Evolutionary conservation across 2,113 vertebrate genomes (phyloP).

Genomic region (Entomyzon cyanotis): DNA sequence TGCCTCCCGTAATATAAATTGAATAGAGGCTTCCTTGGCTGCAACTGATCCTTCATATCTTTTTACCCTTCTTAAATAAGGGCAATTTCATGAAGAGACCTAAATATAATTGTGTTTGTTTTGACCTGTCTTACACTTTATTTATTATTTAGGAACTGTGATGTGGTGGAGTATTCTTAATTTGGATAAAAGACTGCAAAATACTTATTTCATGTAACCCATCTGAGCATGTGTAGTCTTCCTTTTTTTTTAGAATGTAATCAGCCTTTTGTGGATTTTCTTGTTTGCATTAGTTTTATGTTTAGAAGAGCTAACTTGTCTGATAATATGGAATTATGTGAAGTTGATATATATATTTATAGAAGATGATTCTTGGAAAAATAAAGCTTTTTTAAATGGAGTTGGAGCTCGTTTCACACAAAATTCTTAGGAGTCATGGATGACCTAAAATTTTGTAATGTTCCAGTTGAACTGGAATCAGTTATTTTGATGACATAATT

Average conservation of each 20-base stretch:
- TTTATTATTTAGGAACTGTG: background rate
- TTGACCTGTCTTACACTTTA: background rate
- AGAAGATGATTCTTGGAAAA: background rate
- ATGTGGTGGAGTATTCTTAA: background rate
- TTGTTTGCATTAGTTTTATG: background rate
- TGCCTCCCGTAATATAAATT: background rate
- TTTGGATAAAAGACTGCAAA: background rate
- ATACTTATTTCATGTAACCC: background rate
- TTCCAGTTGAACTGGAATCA: slow-evolving; percentile 9
- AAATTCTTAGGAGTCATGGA: background rate
- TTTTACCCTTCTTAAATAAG: background rate
- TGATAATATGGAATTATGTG: background rate
- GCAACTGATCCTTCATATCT: background rate
- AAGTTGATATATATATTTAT: background rate
- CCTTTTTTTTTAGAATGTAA: background rate
- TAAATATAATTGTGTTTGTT: background rate
- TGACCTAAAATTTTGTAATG: background rate
- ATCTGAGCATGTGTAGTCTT: background rate
- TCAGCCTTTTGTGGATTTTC: background rate
- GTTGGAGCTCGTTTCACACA: background rate
- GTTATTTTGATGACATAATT: slow-evolving; percentile 28
- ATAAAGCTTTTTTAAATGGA: background rate
- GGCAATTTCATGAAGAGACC: background rate
- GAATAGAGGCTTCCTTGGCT: background rate
- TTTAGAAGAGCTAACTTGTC: background rate